Evolutionary conservation across 92 coral and sea anemone species (phyloP).

Genomic region (Plumapathes pennacea): DNA sequence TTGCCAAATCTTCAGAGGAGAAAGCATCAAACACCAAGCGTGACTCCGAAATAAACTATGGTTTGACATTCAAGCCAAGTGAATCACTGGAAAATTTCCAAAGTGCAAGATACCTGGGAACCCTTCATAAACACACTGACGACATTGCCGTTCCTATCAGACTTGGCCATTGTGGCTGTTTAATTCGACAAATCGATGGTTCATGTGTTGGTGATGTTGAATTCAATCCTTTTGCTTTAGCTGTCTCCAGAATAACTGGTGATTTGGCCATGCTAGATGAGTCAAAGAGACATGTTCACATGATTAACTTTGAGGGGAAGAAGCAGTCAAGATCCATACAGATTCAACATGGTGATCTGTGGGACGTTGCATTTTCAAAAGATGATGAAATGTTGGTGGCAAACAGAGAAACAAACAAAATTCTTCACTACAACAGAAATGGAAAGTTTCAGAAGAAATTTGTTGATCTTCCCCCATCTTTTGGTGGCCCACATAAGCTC

Average conservation of each 20-base stretch:
- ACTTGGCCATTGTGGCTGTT: constrained; percentile 18
- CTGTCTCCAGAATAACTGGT: constrained; percentile 14
- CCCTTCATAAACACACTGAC: no score
- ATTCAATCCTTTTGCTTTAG: constrained; percentile 20
- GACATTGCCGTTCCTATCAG: no score
- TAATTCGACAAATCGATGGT: constrained; percentile 8
- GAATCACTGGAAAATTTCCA: no score
- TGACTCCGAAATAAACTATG: no score
- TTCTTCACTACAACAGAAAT: constrained; percentile 25
- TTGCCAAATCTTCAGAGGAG: constrained; percentile 10
- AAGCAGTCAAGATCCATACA: constrained; percentile 5
- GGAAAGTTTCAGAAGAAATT: constrained; percentile 22
- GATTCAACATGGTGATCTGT: constrained; percentile 27
- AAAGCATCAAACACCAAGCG: no score
- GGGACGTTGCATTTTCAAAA: constrained; percentile 31
- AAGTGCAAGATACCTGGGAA: no score
- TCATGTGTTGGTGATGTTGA: constrained; percentile 5
- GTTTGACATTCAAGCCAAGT: no score
- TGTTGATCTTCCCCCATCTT: constrained; percentile 8
- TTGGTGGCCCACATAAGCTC: no score
- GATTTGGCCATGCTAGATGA: constrained; percentile 31
- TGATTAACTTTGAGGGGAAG: constrained; percentile 21
- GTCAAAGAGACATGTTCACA: constrained; percentile 17
- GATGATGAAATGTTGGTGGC: constrained; percentile 23
- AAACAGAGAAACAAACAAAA: constrained; percentile 37